Evolutionary conservation across 2,797 vertebrate species (phyloP), one percentile per base, ranked within the genome.

Genomic region (Aythya fuligula): DNA sequence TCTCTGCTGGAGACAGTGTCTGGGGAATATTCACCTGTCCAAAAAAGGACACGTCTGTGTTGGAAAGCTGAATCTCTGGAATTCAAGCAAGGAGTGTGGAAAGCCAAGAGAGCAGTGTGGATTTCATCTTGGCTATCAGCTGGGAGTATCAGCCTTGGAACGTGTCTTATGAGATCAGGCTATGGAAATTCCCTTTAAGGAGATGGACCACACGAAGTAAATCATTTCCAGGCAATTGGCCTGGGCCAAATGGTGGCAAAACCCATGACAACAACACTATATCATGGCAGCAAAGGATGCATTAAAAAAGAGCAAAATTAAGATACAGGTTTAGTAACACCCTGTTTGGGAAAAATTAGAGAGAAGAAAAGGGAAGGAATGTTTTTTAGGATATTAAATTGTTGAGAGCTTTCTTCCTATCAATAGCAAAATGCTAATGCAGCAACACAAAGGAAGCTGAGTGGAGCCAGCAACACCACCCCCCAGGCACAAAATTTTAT

Each of bases 41-140:
- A 94, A 94, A 95, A 91, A 91, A 87, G 82, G 95, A 92, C 72
- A 89, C 45, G 85, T 34, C 72, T 92, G 18, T 64, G 64, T 54
- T 83, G 89, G 93, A 89, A 89, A 95, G 45, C 43, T 69, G 69
- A 72, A 80, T 64, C 93, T 87, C 79, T 89, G 94, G 72, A 87
- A 94, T 91, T 95, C 53, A 74, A 34, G 76, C 54, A 73, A 73
- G 74, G 73, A 92, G 61, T n/a, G 69, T 39, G 43, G 85, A 85
- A 89, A 94, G 93, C 94, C 93, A 94, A 74, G 89, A 69, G 34
- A 67, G 69, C 2, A 9, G 82, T 85, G 89, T 85, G 95, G 87
- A 77, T 94, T 96, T 91, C 93, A 80, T 92, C 93, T 67, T 49
- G 57, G 73, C 22, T 69, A 58, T 72, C 85, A 85, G 75, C 69